These are phyloP conservation scores for Hetaerina americana DNA, from an alignment of 1,140 invertebrate species.

Conservation along the genomic window DNA sequence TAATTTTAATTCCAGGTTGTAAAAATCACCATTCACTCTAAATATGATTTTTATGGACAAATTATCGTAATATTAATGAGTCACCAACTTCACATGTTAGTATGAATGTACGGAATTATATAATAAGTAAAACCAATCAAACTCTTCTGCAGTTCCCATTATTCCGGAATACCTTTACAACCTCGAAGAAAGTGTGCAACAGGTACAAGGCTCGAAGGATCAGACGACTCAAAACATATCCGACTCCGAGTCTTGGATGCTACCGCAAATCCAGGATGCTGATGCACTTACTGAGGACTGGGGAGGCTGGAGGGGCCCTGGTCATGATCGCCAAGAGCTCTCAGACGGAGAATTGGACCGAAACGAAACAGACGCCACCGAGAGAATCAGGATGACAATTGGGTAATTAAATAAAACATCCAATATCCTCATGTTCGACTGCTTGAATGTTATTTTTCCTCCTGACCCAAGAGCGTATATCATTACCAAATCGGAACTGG, in stretches of 20 bases:
- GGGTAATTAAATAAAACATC: neutral
- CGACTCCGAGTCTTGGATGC: neutral
- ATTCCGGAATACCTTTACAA: slow-evolving; percentile 67
- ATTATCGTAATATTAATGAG: too few relatives aligned
- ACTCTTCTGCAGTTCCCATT: slow-evolving; percentile 69
- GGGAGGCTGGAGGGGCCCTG: too few relatives aligned
- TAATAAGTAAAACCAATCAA: too few relatives aligned
- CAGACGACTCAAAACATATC: neutral
- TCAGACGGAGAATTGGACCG: neutral
- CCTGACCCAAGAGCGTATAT: too few relatives aligned
- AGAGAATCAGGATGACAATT: neutral
- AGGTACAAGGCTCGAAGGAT: neutral
- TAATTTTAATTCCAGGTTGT: too few relatives aligned
- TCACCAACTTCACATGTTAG: too few relatives aligned
- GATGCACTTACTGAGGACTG: too few relatives aligned
- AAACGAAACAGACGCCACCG: neutral
- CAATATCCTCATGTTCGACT: neutral
- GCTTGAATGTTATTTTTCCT: too few relatives aligned
- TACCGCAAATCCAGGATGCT: neutral
- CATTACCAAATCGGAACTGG: too few relatives aligned
- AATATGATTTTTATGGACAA: too few relatives aligned
- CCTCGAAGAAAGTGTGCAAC: slow-evolving; percentile 27
- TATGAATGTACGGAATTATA: too few relatives aligned
- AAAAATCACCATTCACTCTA: slow-evolving; percentile 6
- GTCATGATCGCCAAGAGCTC: too few relatives aligned